Evolutionary conservation across 2,888 invertebrate genomes (phyloP).

Genomic region (Blera fallax): DNA sequence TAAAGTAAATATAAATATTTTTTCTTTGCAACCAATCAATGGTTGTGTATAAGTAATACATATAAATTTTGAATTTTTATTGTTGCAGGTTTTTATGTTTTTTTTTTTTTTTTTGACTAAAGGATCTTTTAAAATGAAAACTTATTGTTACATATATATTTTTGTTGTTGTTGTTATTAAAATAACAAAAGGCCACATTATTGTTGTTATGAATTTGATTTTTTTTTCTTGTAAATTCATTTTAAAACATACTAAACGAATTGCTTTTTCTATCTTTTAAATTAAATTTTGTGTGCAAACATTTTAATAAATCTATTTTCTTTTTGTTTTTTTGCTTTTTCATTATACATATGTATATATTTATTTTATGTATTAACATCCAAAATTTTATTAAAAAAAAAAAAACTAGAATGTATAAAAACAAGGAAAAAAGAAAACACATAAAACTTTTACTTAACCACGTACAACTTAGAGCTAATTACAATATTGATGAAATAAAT

Average conservation of each 20-base stretch:
- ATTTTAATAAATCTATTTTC: conserved; percentile 22
- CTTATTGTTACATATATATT: conserved; percentile 33
- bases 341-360: too few relatives aligned
- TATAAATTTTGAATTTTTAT: conserved; percentile 38
- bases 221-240: conserved; percentile 51
- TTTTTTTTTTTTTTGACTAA: not conserved
- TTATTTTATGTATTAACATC: conserved; percentile 9
- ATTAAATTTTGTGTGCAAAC: conserved; percentile 48
- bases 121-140: conserved; percentile 41
- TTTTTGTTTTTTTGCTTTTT: not conserved
- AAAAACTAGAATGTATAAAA: not conserved
- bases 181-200: conserved; percentile 74
- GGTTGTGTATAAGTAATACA: not conserved
- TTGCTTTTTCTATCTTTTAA: conserved; percentile 30
- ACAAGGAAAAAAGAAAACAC: not conserved
- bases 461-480: not conserved
- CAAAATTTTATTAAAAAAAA: conserved; percentile 17
- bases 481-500: conserved; percentile 23
- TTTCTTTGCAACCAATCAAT: conserved; percentile 16
- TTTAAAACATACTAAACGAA: conserved; percentile 18
- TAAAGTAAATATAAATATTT: conserved; percentile 40
- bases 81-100: not conserved
- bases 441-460: conserved; percentile 1
- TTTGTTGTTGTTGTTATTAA: conserved; percentile 55
- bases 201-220: conserved; percentile 62